A percentile compares a stretch with the other conserved stretches of the same genome.
Evolutionary conservation across 1,140 invertebrate genomes (phyloP).

Genomic region (Choristoneura fumiferana): DNA sequence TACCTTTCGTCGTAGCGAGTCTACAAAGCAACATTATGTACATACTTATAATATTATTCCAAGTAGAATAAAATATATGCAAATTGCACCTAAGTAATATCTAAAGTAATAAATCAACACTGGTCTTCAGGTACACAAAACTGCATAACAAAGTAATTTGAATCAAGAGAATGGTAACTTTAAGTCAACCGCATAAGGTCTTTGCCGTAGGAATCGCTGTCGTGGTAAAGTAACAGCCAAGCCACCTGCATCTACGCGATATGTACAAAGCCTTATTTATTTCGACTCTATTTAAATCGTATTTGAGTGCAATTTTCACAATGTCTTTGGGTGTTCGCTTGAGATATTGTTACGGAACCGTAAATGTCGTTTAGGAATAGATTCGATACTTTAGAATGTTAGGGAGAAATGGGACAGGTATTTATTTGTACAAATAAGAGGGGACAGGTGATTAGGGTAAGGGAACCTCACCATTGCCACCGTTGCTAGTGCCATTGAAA

Average conservation of each 20-base stretch:
- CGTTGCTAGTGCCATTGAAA: no score
- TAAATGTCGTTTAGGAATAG: neutral
- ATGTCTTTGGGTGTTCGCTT: neutral
- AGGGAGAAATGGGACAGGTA: no score
- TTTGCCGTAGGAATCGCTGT: neutral
- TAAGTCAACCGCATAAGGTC: neutral
- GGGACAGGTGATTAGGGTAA: no score
- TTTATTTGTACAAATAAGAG: no score
- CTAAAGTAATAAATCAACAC: constrained; percentile 6
- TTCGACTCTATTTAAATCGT: constrained; percentile 5
- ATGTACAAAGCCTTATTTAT: constrained; percentile 11
- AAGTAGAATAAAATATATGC: no score
- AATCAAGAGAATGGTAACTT: neutral
- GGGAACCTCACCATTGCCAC: no score
- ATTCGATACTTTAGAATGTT: neutral
- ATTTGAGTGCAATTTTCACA: constrained; percentile 14
- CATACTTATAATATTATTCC: no score
- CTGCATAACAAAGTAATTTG: neutral
- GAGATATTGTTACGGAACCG: neutral
- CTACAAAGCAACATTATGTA: no score
- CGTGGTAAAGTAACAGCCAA: neutral
- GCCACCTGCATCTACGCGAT: constrained; percentile 5
- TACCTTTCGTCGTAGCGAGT: no score
- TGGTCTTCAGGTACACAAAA: neutral
- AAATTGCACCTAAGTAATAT: constrained; percentile 7